Conservation (phyloP, 2,888 invertebrate genomes). For the Cephus runcator region DNA sequence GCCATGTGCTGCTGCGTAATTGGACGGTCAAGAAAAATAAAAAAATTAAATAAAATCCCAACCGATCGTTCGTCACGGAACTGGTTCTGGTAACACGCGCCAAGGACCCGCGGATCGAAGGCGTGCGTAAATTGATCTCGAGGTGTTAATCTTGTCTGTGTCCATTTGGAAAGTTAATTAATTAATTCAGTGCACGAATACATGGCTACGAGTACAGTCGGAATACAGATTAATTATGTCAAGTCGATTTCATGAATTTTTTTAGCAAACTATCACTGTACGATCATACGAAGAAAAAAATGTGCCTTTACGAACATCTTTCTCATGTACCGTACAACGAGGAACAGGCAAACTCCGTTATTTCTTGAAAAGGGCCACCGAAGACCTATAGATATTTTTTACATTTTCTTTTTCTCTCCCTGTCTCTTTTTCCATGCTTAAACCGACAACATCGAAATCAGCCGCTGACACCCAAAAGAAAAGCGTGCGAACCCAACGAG, state of each 20-base stretch:
- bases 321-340: background rate
- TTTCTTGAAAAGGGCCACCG: background rate
- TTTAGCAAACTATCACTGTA: background rate
- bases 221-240: background rate
- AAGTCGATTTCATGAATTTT: background rate
- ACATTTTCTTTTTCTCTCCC: background rate
- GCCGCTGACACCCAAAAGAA: conserved; percentile 25
- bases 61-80: conserved; percentile 1
- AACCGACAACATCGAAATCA: background rate
- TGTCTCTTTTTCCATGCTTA: background rate
- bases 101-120: conserved; percentile 3
- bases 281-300: background rate
- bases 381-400: background rate
- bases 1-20: background rate
- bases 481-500: conserved; percentile 49
- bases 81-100: background rate
- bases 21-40: background rate
- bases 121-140: background rate
- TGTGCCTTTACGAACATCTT: background rate
- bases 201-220: background rate
- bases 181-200: conserved; percentile 29
- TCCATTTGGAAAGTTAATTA: conserved; percentile 42
- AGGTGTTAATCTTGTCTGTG: conserved; percentile 31
- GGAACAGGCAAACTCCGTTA: background rate
- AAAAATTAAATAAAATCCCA: background rate